Conservation (phyloP, 92 coral and sea anemone species). For the Zoanthus gigantus region DNA sequence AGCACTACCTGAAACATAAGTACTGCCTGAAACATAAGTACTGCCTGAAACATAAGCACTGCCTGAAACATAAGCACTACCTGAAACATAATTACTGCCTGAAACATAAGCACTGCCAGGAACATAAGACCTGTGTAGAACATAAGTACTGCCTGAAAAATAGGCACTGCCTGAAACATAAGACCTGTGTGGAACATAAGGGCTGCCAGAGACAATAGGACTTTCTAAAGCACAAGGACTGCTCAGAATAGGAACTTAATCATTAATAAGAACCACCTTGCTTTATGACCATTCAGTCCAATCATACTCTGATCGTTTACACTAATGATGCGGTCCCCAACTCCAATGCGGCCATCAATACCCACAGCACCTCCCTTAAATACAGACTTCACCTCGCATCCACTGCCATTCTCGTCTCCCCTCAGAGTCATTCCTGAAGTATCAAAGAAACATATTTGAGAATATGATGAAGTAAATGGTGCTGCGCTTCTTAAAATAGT, state of each 20-base stretch:
- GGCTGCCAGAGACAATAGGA: too few relatives aligned
- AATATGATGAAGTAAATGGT: neutral
- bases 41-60: too few relatives aligned
- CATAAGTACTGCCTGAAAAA: too few relatives aligned
- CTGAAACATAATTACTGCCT: too few relatives aligned
- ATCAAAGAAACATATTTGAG: neutral
- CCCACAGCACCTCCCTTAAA: constrained; percentile 96
- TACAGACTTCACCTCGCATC: constrained; percentile 90
- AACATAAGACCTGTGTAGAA: too few relatives aligned
- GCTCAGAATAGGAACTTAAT: neutral
- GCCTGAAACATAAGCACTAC: too few relatives aligned
- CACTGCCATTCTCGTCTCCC: constrained; percentile 94
- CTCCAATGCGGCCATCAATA: constrained; percentile 86
- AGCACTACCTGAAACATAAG: too few relatives aligned
- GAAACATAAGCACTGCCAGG: too few relatives aligned
- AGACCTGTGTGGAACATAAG: too few relatives aligned
- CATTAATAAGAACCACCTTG: constrained; percentile 60
- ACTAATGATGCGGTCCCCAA: constrained; percentile 93
- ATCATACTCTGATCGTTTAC: constrained; percentile 95
- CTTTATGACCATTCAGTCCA: constrained; percentile 84
- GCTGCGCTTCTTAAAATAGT: too few relatives aligned
- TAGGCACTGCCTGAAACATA: neutral
- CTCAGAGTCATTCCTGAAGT: constrained; percentile 77
- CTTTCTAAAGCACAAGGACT: too few relatives aligned
- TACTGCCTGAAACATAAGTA: too few relatives aligned